phyloP scores from a whole-genome alignment of 64 coral and sea anemone genomes.

The Pocillopora damicornis region DNA sequence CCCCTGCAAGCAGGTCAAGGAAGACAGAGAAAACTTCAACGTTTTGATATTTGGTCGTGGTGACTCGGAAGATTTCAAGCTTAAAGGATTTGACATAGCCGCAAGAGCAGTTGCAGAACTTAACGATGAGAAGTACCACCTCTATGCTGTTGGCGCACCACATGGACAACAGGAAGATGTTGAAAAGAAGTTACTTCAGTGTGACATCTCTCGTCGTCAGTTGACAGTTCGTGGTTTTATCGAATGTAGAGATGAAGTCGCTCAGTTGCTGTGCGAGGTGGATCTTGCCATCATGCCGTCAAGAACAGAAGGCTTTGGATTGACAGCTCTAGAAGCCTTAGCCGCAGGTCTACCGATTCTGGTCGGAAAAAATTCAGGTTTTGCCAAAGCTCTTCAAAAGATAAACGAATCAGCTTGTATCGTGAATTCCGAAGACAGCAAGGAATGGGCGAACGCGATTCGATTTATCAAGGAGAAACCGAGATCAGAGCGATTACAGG shows the following conservation, averaged over 20 bases:
- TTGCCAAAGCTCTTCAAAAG: constrained; percentile 19
- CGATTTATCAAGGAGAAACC: not conserved
- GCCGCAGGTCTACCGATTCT: constrained; percentile 29
- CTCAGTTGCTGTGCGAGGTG: not conserved
- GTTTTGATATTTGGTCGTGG: constrained; percentile 49
- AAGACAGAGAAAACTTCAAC: not conserved
- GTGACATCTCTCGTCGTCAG: not conserved
- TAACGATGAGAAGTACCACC: not conserved
- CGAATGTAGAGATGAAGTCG: not conserved
- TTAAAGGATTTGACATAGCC: constrained; percentile 39
- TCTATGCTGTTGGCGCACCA: constrained; percentile 12
- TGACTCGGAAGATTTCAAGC: constrained; percentile 26
- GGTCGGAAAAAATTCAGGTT: not conserved
- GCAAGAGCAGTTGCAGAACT: constrained; percentile 21
- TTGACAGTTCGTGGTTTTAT: constrained; percentile 22
- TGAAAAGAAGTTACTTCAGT: not conserved
- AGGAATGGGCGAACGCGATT: constrained; percentile 8
- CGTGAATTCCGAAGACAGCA: not conserved
- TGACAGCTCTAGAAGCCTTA: constrained; percentile 20
- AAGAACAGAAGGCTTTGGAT: constrained; percentile 23
- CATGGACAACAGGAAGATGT: not conserved
- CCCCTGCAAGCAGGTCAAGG: not conserved
- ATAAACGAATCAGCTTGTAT: constrained; percentile 5
- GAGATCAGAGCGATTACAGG: not conserved
- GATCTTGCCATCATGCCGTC: constrained; percentile 42